Conservation (phyloP, 1,140 invertebrate species). For the Potamilus streckersoni region DNA sequence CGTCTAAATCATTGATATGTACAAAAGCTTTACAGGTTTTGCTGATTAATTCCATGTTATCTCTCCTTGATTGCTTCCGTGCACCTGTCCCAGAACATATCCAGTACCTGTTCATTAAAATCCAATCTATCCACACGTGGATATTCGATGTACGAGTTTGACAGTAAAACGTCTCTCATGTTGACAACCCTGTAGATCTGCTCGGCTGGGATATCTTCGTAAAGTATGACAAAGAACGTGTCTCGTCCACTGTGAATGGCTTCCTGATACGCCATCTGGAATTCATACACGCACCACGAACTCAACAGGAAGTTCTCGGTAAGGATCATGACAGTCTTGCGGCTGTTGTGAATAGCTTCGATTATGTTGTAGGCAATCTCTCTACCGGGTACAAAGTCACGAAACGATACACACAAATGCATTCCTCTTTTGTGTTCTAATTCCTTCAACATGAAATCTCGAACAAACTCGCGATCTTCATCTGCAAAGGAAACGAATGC, state of each 20-base stretch:
- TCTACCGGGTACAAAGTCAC: constrained; percentile 49
- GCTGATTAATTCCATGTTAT: background rate
- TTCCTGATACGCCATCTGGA: constrained; percentile 43
- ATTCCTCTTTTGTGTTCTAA: constrained; percentile 27
- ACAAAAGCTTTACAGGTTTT: background rate
- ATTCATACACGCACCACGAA: constrained; percentile 77
- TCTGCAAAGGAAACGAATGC: constrained; percentile 50
- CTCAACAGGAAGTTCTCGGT: constrained; percentile 74
- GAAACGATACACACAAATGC: constrained; percentile 47
- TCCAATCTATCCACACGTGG: constrained; percentile 2
- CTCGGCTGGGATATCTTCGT: constrained; percentile 27
- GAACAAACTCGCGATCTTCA: constrained; percentile 35
- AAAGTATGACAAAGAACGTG: constrained; percentile 32
- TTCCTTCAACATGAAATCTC: constrained; percentile 17
- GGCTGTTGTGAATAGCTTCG: constrained; percentile 73
- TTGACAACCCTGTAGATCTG: constrained; percentile 13
- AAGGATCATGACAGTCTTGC: constrained; percentile 74
- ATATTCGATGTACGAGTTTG: constrained; percentile 30
- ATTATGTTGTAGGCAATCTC: constrained; percentile 74
- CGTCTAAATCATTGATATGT: background rate
- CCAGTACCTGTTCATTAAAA: background rate
- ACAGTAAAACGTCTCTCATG: constrained; percentile 26
- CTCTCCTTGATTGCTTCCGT: background rate
- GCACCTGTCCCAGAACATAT: constrained; percentile 4
- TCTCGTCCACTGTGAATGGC: constrained; percentile 24